Percentiles rank a stretch among this genome's conserved stretches.
Conservation (phyloP, 2,797 vertebrate species). For the Aulostomus chinensis region DNA sequence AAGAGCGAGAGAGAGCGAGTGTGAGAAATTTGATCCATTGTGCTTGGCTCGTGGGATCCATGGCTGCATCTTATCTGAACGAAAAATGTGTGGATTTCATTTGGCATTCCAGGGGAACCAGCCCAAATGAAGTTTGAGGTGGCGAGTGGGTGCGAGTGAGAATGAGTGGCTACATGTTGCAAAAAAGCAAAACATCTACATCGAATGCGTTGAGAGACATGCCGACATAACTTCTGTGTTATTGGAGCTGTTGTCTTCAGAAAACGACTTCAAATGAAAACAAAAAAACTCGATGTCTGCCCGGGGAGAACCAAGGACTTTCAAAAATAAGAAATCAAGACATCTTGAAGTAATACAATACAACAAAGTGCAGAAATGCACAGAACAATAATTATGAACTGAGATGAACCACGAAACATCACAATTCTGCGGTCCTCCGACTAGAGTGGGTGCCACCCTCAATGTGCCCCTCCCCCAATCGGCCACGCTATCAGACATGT, state of each 20-base stretch:
- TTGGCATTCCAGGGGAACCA: constrained; percentile 92
- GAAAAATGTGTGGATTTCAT: constrained; percentile 99
- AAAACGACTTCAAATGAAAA: constrained; percentile 74
- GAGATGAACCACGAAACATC: constrained; percentile 83
- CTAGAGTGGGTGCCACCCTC: constrained; percentile 74
- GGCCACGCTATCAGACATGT: constrained; percentile 89
- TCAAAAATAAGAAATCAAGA: constrained; percentile 80
- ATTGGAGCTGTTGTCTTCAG: constrained; percentile 88
- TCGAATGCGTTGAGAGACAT: constrained; percentile 94
- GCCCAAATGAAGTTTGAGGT: constrained; percentile 99
- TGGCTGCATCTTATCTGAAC: constrained; percentile 99
- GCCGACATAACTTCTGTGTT: constrained; percentile 89
- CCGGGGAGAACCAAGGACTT: constrained; percentile 79
- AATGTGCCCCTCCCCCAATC: constrained; percentile 74
- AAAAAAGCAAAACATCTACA: constrained; percentile 90
- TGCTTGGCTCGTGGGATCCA: constrained; percentile 99
- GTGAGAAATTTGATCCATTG: constrained; percentile 99
- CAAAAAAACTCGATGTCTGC: constrained; percentile 68
- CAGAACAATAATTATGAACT: constrained; percentile 64
- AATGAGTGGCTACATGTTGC: constrained; percentile 99
- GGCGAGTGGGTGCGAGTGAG: constrained; percentile 99
- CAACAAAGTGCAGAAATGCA: constrained; percentile 61
- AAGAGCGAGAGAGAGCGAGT: constrained; percentile 81
- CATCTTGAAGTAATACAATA: constrained; percentile 75
- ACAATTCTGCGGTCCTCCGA: constrained; percentile 88